Base-by-base conservation (phyloP, 2,797 vertebrate species). In the Falco biarmicus region DNA sequence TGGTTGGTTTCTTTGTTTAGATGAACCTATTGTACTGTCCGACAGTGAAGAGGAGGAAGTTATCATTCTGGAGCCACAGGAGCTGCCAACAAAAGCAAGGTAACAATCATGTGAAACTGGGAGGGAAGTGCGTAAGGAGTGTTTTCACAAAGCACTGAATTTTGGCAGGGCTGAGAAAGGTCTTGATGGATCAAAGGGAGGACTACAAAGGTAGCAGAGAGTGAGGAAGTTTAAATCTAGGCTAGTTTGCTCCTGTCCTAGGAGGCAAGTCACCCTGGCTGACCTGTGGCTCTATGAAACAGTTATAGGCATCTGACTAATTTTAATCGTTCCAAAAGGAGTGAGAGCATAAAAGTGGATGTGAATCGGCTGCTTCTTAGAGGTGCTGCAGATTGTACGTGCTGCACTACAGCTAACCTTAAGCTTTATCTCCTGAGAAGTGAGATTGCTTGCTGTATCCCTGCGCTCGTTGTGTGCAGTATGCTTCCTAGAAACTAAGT, bases 31-130 rank as follows among this genome's bases (percentile, higher is more conserved):
- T 47, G 97, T 99, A 26, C 97, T 99, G 88, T 99, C 99, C 1
- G 99, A 99, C 96, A 99, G 99, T 12, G 99, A 99, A 95, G 99
- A 99, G 87, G 99, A 99, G 61, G 99, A 99, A 31, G 98, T 99
- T 75, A 95, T 99, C 80, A 98, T 99, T 94, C 97, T 99, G 78
- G 98, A 99, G 32, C 98, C 98, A 29, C 98, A 98, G 75, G 93
- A 96, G 39, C 61, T 86, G 61, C 87, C 82, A 11, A 97, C 94
- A 84, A 97, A 97, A 97, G 97, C 97, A 70, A 97, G 98, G 96
- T 98, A 93, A 98, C 68, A 56, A 75, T 17, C 7, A 6, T 1
- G 2, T 15, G 20, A 51, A 66, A 71, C 29, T 5, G 47, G 5
- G 66, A 84, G 43, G 22, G 60, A 14, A 73, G 9, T 39, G 54